These are phyloP conservation scores for Rhopalosiphum padi DNA, from an alignment of 1,140 invertebrate species.

Conservation along the genomic window DNA sequence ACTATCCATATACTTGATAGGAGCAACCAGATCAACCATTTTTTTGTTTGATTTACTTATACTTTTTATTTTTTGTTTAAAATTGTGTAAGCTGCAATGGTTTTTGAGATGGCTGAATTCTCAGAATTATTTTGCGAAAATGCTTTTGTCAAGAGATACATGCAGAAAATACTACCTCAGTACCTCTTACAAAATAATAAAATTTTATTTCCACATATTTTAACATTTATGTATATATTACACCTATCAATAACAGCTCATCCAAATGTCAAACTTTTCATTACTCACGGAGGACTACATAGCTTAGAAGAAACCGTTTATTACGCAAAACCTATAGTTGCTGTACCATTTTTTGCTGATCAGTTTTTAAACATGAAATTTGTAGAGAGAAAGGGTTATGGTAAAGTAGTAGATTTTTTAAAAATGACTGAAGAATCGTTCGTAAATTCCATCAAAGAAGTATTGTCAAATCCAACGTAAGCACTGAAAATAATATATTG, in stretches of 20 bases:
- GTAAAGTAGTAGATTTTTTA: slow-evolving; percentile 63
- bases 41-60: neutral
- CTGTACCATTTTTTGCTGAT: slow-evolving; percentile 72
- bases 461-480: slow-evolving; percentile 63
- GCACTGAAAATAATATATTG: slow-evolving; percentile 50
- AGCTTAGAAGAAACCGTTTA: slow-evolving; percentile 65
- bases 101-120: neutral
- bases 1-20: neutral
- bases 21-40: neutral
- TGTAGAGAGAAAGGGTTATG: slow-evolving; percentile 63
- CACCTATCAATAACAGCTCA: slow-evolving; percentile 60
- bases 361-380: slow-evolving; percentile 66
- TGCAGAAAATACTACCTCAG: neutral
- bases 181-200: neutral
- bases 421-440: slow-evolving; percentile 62
- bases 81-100: neutral
- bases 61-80: neutral
- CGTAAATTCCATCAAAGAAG: slow-evolving; percentile 61
- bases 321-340: slow-evolving; percentile 66
- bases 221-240: neutral
- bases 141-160: neutral
- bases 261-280: slow-evolving; percentile 65
- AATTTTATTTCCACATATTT: neutral
- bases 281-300: slow-evolving; percentile 69
- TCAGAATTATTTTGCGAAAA: neutral